Base-by-base conservation (phyloP, 1,140 invertebrate species). In the Meteorus sp. region DNA sequence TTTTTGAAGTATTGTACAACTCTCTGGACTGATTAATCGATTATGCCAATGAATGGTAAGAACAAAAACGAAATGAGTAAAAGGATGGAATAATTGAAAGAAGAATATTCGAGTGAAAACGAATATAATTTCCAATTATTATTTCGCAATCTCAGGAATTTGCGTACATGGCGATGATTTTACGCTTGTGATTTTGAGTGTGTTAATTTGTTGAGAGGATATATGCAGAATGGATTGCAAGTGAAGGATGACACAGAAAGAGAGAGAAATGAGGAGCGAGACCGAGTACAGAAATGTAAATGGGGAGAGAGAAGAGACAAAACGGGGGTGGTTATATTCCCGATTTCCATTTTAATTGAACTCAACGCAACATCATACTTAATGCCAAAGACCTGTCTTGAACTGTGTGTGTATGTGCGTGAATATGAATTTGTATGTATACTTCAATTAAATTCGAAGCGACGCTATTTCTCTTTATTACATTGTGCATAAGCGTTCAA, bases 311-410 rank as follows among this genome's bases (percentile, higher is more conserved):
- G 17, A 20, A 48, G 8, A 23, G 37, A 45, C 33, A 29, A 35
- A 44, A 22, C 47, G 29, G 56, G 59, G 57, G 48, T 61, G 58
- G 66, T 47, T 55, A 63, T 71, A 31, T 70, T 64, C 65, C 64
- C 72, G 69, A 76, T 78, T 77, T 79, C 75, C 75, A 79, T 76
- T 79, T 78, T 77, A 78, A 79, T 79, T 78, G 74, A 77, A 79
- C 72, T 74, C 73, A 72, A 75, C 70, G 73, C 70, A 74, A 77
- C 73, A 75, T 76, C 74, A 75, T 76, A 79, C 74, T 77, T 77
- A 77, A 77, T 72, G 71, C 71, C 71, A 74, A 70, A 66, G 73
- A 69, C 67, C 20, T 48, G 41, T 47, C 72, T n/a, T n/a, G n/a
- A n/a, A n/a, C n/a, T n/a, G n/a, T n/a, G 27, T 44, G 11, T 33